Percentiles rank a stretch among this genome's conserved stretches.
phyloP scores from a whole-genome alignment of 2,113 vertebrate species.

The Baryphthengus martii region DNA sequence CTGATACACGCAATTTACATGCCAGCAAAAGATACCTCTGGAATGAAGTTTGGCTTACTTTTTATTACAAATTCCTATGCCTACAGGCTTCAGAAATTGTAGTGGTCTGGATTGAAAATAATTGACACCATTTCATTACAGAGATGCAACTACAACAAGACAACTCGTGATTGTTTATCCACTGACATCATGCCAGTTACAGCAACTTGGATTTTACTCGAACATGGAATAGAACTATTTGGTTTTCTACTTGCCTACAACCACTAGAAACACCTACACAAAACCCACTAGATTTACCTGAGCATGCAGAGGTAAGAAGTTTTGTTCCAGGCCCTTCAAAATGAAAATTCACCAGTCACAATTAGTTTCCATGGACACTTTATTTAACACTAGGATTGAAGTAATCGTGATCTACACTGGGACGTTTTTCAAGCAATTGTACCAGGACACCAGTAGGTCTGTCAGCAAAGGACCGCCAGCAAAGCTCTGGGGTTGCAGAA shows the following conservation, averaged over 20 bases:
- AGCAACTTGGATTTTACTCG: background rate
- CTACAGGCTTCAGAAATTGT: background rate
- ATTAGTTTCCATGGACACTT: background rate
- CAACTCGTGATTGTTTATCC: background rate
- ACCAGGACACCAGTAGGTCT: background rate
- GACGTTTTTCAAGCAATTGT: background rate
- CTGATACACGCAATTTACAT: background rate
- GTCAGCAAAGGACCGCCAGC: background rate
- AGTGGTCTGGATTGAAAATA: background rate
- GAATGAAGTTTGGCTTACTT: background rate
- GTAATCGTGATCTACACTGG: background rate
- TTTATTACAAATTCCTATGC: background rate
- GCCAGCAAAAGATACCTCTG: background rate
- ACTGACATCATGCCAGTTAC: background rate
- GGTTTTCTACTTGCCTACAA: background rate
- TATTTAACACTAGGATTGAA: background rate
- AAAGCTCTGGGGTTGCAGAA: background rate
- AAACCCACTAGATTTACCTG: background rate
- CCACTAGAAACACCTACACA: background rate
- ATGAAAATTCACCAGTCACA: background rate
- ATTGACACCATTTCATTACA: background rate
- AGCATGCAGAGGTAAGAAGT: background rate
- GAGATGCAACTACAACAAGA: background rate
- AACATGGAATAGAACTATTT: background rate
- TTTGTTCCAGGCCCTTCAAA: background rate